phyloP scores from a whole-genome alignment of 2,888 invertebrate genomes.

The Thalpophila matura region DNA sequence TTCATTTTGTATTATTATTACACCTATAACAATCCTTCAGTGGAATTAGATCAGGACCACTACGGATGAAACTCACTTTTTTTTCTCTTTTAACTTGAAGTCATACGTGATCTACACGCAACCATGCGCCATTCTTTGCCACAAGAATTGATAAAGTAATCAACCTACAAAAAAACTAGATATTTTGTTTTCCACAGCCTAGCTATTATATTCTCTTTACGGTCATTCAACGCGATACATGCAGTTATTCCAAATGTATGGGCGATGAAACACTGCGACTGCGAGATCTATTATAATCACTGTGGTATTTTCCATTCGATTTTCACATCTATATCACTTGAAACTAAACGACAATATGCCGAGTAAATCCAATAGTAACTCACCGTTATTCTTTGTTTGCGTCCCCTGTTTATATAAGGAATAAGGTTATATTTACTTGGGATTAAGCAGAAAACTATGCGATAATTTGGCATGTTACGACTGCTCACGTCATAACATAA shows the following conservation, averaged over 20 bases:
- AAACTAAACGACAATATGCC: background rate
- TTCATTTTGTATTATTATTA: conserved; percentile 49
- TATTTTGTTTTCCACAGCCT: too few species aligned
- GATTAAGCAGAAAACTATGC: conserved; percentile 68
- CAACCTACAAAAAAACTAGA: too few species aligned
- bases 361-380: conserved; percentile 34
- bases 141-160: too few species aligned
- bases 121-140: too few species aligned
- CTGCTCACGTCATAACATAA: conserved; percentile 58
- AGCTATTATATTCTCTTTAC: too few species aligned
- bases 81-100: conserved; percentile 8
- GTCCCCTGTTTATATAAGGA: conserved; percentile 53
- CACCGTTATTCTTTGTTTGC: conserved; percentile 46
- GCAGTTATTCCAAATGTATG: too few species aligned
- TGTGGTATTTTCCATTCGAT: too few species aligned
- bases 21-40: conserved; percentile 57
- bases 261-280: too few species aligned
- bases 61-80: conserved; percentile 39
- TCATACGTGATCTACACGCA: background rate
- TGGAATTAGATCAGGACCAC: conserved; percentile 54
- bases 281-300: too few species aligned
- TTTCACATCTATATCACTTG: background rate
- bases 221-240: too few species aligned
- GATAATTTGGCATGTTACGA: conserved; percentile 67
- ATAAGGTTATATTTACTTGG: conserved; percentile 66